Percentiles rank a stretch among this genome's conserved stretches.
Evolutionary conservation across 2,888 invertebrate genomes (phyloP).

Genomic region (Lepidonotus clava): DNA sequence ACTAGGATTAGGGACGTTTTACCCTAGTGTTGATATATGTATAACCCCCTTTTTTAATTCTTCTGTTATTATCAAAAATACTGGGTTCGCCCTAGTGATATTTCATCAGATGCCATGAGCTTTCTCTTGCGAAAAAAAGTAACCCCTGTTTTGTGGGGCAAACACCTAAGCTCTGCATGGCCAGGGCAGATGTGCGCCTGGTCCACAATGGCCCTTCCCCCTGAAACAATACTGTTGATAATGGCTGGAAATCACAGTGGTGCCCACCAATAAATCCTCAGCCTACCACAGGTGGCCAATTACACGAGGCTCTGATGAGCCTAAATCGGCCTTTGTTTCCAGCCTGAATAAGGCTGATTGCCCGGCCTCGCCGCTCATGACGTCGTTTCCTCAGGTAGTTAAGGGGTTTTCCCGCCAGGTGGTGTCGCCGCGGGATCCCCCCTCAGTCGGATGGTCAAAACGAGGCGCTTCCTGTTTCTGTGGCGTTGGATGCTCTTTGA

Average conservation of each 20-base stretch:
- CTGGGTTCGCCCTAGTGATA: too few species aligned
- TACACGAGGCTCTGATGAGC: neutral
- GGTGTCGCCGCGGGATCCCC: constrained; percentile 19
- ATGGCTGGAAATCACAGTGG: constrained; percentile 20
- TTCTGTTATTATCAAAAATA: too few species aligned
- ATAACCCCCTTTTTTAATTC: too few species aligned
- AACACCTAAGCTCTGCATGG: too few species aligned
- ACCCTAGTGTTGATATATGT: too few species aligned
- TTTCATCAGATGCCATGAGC: too few species aligned
- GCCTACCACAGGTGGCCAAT: constrained; percentile 25
- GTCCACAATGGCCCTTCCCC: neutral
- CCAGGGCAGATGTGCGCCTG: neutral
- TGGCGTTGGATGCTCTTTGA: neutral
- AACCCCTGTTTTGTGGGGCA: too few species aligned
- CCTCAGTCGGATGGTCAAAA: neutral
- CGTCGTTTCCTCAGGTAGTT: constrained; percentile 37
- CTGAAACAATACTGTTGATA: neutral
- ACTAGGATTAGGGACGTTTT: too few species aligned
- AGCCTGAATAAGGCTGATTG: neutral
- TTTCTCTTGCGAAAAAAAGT: too few species aligned
- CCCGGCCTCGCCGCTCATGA: neutral
- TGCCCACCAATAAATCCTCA: neutral
- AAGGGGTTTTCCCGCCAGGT: constrained; percentile 37
- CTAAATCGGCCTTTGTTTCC: constrained; percentile 51
- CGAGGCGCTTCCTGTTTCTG: neutral